Evolutionary conservation across 2,888 invertebrate species (phyloP).

Genomic region (Drosophila fungiperda): DNA sequence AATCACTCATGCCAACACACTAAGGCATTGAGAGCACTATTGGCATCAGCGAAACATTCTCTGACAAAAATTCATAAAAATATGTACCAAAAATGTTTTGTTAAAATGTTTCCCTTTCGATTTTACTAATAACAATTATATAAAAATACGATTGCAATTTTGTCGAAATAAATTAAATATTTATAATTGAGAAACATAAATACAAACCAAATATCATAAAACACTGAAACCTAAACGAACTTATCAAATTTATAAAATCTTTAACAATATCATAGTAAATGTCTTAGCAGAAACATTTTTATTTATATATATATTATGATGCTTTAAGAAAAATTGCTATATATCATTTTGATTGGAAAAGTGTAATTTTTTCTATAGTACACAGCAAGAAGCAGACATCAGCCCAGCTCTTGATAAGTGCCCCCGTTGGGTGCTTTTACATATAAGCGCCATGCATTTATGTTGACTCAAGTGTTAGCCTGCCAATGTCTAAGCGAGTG

Average conservation of each 20-base stretch:
- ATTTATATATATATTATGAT: background rate
- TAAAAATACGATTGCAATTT: background rate
- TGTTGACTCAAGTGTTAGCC: slow-evolving; percentile 75
- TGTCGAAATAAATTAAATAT: background rate
- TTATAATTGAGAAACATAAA: background rate
- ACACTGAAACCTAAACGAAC: background rate
- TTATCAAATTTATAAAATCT: background rate
- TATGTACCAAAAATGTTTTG: background rate
- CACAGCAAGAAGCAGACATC: slow-evolving; percentile 32
- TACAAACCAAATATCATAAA: background rate
- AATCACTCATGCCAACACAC: slow-evolving; percentile 66
- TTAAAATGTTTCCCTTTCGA: background rate
- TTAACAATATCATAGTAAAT: background rate
- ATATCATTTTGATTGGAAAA: background rate
- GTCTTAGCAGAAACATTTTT: background rate
- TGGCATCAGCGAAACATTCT: background rate
- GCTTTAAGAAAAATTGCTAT: background rate
- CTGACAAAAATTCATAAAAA: background rate
- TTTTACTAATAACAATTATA: background rate
- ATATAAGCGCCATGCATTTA: slow-evolving; percentile 73
- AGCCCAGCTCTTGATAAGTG: slow-evolving; percentile 61
- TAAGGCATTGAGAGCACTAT: background rate
- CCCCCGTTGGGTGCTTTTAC: slow-evolving; percentile 72
- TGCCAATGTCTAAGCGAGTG: slow-evolving; percentile 33
- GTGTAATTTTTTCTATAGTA: background rate